Base-by-base conservation (phyloP, 1,140 invertebrate species). In the Tribolium madens region DNA sequence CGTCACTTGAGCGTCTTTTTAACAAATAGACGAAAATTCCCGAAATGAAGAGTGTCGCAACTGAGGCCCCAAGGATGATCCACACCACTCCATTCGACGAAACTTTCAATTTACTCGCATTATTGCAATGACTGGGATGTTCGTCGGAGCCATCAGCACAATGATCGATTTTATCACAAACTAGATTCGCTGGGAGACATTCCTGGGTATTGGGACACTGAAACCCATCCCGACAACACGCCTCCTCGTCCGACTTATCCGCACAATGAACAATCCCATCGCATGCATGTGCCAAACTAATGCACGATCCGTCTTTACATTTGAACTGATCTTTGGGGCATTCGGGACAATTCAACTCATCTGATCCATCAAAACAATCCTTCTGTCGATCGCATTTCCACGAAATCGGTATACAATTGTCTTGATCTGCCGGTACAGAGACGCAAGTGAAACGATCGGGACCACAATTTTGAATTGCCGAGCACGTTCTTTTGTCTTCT, bases 351-450 rank as follows among this genome's bases (percentile, higher is more conserved):
- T 90, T 90, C 1, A 90, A 85, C 86, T 97, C 95, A 82, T 96
- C 95, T 1, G 93, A 93, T 12, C 91, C 91, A 84, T 97, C 95
- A 0, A 89, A 87, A 87, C 97, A 98, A 85, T 98, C 96, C 36
- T 87, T 88, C 75, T 94, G 92, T 0, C 91, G 91, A 85, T 97
- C 96, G 85, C 96, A 97, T 81, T 88, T 92, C 95, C 96, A 97
- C 0, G 89, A 88, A 0, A 88, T 86, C 0, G 96, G 95, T 76
- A 98, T 95, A 85, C 97, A 98, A 77, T 93, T 91, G 72, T 89
- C 90, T 17, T 86, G 82, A 9, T 85, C 81, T 0, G 81, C 82
- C 1, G 86, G 84, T 9, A 84, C 86, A 0, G 87, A 84, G 5
- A 88, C 88, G 82, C 96, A 98, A 0, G 91, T 91, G 82, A 96